A percentile compares a stretch with the other conserved stretches of the same genome.
Conservation (phyloP, 2,797 vertebrate genomes). For the Rhyacichthys aspro region DNA sequence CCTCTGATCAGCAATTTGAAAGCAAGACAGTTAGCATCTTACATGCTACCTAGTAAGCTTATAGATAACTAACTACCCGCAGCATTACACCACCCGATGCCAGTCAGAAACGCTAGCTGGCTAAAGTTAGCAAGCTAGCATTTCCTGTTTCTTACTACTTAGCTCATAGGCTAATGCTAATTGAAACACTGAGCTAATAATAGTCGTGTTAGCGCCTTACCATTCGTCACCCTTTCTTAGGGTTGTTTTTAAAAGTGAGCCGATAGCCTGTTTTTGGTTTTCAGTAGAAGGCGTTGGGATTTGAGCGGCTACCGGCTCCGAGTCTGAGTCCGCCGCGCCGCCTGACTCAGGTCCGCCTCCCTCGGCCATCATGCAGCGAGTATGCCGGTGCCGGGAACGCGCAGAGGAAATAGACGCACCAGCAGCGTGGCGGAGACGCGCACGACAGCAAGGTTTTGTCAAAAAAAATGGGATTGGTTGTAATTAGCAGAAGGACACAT, state of each 20-base stretch:
- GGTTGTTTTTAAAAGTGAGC: constrained; percentile 80
- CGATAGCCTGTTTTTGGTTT: constrained; percentile 83
- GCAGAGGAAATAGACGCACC: constrained; percentile 43
- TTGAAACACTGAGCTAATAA: constrained; percentile 6
- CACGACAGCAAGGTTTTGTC: not conserved
- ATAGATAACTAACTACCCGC: constrained; percentile 36
- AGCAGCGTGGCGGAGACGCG: not conserved
- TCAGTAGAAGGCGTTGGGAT: constrained; percentile 79
- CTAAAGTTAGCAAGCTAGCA: constrained; percentile 59
- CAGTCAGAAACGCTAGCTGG: constrained; percentile 26
- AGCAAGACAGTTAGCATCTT: constrained; percentile 22
- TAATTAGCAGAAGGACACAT: too few relatives aligned
- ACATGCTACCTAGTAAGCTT: constrained; percentile 44
- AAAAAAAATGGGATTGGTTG: too few relatives aligned
- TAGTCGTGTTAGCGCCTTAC: constrained; percentile 58
- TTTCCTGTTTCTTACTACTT: constrained; percentile 57
- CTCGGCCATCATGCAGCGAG: constrained; percentile 85
- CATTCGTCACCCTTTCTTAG: constrained; percentile 84
- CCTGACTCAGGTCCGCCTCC: constrained; percentile 88
- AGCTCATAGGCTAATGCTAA: constrained; percentile 38
- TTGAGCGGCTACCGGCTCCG: constrained; percentile 80
- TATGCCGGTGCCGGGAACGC: constrained; percentile 76
- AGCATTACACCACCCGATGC: constrained; percentile 46
- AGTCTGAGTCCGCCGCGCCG: constrained; percentile 81
- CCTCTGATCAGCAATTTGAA: not conserved